Evolutionary conservation across 1,140 invertebrate species (phyloP).

Genomic region (Matsumurasca onukii): DNA sequence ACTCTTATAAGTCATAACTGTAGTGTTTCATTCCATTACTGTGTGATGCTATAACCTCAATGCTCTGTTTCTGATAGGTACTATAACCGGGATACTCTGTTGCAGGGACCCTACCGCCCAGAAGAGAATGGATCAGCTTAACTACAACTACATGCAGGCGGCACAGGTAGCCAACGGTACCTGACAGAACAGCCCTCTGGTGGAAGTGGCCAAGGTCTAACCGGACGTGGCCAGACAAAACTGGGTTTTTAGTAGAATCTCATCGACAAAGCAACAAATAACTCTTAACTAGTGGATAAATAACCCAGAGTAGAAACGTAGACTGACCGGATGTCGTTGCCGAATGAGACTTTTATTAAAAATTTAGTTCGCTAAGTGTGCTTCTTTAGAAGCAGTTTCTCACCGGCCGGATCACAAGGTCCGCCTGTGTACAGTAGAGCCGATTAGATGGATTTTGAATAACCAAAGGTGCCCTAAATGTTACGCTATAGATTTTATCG

Average conservation of each 20-base stretch:
- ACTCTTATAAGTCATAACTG: too few species aligned
- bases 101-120: slow-evolving; percentile 63
- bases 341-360: slow-evolving; percentile 24
- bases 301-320: not conserved
- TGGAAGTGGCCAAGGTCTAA: slow-evolving; percentile 16
- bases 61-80: too few species aligned
- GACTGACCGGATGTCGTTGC: slow-evolving; percentile 7
- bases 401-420: too few species aligned
- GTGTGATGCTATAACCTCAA: too few species aligned
- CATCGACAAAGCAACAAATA: slow-evolving; percentile 19
- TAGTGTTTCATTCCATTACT: too few species aligned
- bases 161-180: slow-evolving; percentile 34
- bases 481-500: slow-evolving; percentile 34
- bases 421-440: not conserved
- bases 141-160: slow-evolving; percentile 45
- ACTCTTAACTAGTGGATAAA: slow-evolving; percentile 8
- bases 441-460: slow-evolving; percentile 25
- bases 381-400: slow-evolving; percentile 23
- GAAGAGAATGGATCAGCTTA: slow-evolving; percentile 70
- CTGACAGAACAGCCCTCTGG: slow-evolving; percentile 32
- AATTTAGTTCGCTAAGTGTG: slow-evolving; percentile 34
- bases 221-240: not conserved
- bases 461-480: slow-evolving; percentile 41
- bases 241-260: slow-evolving; percentile 20
- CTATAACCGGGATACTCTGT: too few species aligned